phyloP scores from a whole-genome alignment of 2,888 invertebrate genomes.

The Eumacrocentrus americanus region DNA sequence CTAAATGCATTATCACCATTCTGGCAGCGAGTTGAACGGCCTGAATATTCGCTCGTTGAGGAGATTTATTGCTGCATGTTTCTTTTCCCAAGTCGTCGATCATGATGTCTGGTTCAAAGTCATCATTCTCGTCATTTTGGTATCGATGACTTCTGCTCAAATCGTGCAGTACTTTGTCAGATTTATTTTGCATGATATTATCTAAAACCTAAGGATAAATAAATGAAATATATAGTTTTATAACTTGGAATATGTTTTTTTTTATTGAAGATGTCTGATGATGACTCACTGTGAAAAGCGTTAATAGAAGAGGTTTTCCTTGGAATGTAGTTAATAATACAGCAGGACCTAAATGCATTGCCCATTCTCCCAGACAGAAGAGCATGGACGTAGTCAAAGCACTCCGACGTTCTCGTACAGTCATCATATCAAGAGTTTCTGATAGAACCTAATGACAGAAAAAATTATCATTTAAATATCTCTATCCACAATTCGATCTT shows the following conservation, averaged over 20 bases:
- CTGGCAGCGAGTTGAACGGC: slow-evolving; percentile 69
- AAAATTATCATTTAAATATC: slow-evolving; percentile 7
- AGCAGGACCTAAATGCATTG: slow-evolving; percentile 80
- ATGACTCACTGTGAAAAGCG: slow-evolving; percentile 73
- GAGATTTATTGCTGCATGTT: slow-evolving; percentile 50
- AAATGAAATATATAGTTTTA: slow-evolving; percentile 7
- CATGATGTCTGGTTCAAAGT: slow-evolving; percentile 76
- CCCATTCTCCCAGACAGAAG: slow-evolving; percentile 92
- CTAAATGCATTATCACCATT: slow-evolving; percentile 81
- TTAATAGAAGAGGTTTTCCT: slow-evolving; percentile 67
- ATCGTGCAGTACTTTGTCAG: slow-evolving; percentile 40
- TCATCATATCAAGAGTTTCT: slow-evolving; percentile 64
- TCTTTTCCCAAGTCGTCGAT: slow-evolving; percentile 72
- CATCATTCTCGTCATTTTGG: slow-evolving; percentile 64
- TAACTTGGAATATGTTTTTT: background rate
- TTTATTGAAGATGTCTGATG: slow-evolving; percentile 4
- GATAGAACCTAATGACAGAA: slow-evolving; percentile 59
- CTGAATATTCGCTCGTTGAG: slow-evolving; percentile 50
- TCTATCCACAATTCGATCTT: no score
- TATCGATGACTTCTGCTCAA: slow-evolving; percentile 41
- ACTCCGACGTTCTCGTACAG: slow-evolving; percentile 59
- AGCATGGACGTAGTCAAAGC: slow-evolving; percentile 81
- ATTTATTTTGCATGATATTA: slow-evolving; percentile 55
- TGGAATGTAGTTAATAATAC: slow-evolving; percentile 68
- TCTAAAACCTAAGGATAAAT: slow-evolving; percentile 50